Evolutionary conservation across 2,113 vertebrate genomes (phyloP), one percentile per base, ranked within the genome.

Genomic region (Prolemur simus): DNA sequence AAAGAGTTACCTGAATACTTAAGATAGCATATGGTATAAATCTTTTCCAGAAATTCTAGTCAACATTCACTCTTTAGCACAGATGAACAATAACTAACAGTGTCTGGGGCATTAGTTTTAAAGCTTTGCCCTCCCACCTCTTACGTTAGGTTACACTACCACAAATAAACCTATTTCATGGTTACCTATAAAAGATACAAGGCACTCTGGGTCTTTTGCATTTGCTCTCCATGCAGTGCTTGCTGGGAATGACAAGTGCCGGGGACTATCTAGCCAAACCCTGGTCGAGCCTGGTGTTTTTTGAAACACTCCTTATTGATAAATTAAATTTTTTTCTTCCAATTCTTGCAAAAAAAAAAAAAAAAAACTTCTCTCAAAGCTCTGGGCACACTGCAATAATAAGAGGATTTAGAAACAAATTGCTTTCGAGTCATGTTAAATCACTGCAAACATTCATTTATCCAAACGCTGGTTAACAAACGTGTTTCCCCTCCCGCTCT

Each of bases 361-460:
- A 29, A 42, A 39, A 64, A 82, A 60, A 3, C 82, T 58, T 95
- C n/a, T 91, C 54, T 80, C 29, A 85, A 94, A 95, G 88, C 96
- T 97, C 85, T 88, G 81, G 83, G 96, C 94, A 98, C 96, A 95
- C 87, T 81, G 96, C 96, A 88, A 97, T 94, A 96, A 97, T 95
- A 98, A 97, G 77, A 96, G 94, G 97, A 98, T 96, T 96, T 96
- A 92, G 89, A 89, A 94, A 88, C 95, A 90, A 98, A 98, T 96
- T 94, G 97, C 94, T 95, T 97, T 81, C 77, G 84, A 96, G 96
- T 95, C 63, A 64, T 87, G 58, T 66, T 97, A 96, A 93, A 92
- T 90, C 94, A 93, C 80, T 25, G 96, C 96, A 91, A 98, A 97
- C 94, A 94, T 90, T 97, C 94, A 92, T 52, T 95, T 89, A 96